These are phyloP conservation scores for Hedychridium roseum DNA, from an alignment of 2,888 invertebrate species.

Conservation along the genomic window DNA sequence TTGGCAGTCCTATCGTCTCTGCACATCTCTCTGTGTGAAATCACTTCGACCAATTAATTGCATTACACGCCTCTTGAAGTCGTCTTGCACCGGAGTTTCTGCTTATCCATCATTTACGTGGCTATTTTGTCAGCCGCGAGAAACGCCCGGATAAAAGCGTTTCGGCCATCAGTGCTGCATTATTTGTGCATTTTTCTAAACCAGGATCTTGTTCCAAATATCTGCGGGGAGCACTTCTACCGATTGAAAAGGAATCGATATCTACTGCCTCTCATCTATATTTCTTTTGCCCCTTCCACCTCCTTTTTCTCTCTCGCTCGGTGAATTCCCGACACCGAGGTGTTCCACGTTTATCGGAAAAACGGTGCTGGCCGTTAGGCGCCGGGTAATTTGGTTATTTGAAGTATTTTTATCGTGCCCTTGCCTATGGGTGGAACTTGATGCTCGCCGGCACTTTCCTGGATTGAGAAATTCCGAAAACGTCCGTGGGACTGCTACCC, in stretches of 20 bases:
- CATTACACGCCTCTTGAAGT: too few relatives aligned
- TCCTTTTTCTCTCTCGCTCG: not conserved
- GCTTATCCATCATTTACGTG: too few relatives aligned
- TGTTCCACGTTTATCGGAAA: slow-evolving; percentile 34
- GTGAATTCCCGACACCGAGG: slow-evolving; percentile 27
- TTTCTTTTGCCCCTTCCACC: not conserved
- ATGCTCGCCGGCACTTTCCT: slow-evolving; percentile 15
- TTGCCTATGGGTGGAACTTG: slow-evolving; percentile 16
- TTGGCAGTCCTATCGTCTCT: slow-evolving; percentile 16
- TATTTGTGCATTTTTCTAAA: too few relatives aligned
- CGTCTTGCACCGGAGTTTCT: too few relatives aligned
- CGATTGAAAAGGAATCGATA: slow-evolving; percentile 31
- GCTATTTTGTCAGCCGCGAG: too few relatives aligned
- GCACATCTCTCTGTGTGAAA: slow-evolving; percentile 13
- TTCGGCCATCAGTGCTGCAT: too few relatives aligned
- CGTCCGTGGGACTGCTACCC: too few relatives aligned
- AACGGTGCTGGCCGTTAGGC: slow-evolving; percentile 27
- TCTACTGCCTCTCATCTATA: slow-evolving; percentile 11
- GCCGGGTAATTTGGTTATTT: slow-evolving; percentile 40
- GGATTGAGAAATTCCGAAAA: slow-evolving; percentile 18
- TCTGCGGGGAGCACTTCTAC: slow-evolving; percentile 28
- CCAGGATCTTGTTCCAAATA: too few relatives aligned
- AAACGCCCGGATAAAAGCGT: too few relatives aligned
- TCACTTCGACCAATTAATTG: slow-evolving; percentile 26
- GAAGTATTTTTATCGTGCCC: slow-evolving; percentile 39